phyloP scores from a whole-genome alignment of 2,113 vertebrate species.

The Pteronura brasiliensis region DNA sequence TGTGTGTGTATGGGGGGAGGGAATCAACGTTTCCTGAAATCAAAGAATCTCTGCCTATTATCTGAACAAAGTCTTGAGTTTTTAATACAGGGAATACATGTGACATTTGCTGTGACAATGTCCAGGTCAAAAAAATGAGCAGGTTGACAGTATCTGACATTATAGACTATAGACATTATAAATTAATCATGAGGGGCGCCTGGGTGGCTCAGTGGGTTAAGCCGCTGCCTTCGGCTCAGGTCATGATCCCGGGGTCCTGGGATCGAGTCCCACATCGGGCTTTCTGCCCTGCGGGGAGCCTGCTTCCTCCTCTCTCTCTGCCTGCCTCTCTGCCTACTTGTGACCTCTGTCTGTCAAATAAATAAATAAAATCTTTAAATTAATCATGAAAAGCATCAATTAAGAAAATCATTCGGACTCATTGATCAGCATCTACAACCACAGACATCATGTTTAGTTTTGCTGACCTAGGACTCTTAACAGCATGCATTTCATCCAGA shows the following conservation, averaged over 20 bases:
- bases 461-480: neutral
- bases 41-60: neutral
- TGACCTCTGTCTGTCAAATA: too few relatives aligned
- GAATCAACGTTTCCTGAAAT: neutral
- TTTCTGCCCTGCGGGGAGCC: too few relatives aligned
- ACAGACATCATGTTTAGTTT: neutral
- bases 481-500: neutral
- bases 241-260: too few relatives aligned
- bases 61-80: neutral
- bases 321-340: too few relatives aligned
- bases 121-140: neutral
- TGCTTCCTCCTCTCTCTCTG: too few relatives aligned
- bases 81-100: neutral
- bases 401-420: neutral
- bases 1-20: too few relatives aligned
- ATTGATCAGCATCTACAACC: neutral
- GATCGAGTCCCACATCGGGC: too few relatives aligned
- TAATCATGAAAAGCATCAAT: neutral
- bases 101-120: neutral
- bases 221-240: too few relatives aligned
- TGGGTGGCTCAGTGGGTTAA: too few relatives aligned
- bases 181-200: neutral
- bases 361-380: too few relatives aligned
- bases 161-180: neutral
- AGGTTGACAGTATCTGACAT: neutral